A percentile compares a stretch with the other conserved stretches of the same genome.
Conservation (phyloP, 2,797 vertebrate genomes). For the Amphiprion clarkii region DNA sequence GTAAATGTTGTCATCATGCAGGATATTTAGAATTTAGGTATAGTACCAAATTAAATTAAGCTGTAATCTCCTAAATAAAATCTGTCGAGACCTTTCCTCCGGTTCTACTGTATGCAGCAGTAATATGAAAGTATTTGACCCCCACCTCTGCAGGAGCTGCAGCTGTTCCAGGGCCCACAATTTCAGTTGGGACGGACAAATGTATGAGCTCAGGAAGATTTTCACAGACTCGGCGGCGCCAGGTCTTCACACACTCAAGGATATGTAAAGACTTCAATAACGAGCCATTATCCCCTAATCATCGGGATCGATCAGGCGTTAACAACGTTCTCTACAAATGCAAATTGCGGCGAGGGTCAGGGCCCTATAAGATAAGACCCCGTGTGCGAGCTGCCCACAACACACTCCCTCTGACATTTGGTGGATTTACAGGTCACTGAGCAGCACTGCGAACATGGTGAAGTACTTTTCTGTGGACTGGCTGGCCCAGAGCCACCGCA, state of each 20-base stretch:
- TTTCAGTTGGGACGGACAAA: constrained; percentile 71
- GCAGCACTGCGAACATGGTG: constrained; percentile 72
- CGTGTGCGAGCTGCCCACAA: constrained; percentile 1
- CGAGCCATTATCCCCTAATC: constrained; percentile 86
- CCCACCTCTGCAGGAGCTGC: constrained; percentile 31
- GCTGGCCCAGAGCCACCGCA: constrained; percentile 82
- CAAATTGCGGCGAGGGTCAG: constrained; percentile 61
- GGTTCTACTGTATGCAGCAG: constrained; percentile 32
- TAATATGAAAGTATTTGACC: constrained; percentile 17
- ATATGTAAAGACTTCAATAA: constrained; percentile 87
- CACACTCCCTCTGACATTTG: constrained; percentile 44
- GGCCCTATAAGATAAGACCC: constrained; percentile 61
- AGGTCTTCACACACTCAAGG: constrained; percentile 86
- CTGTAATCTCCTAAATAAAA: too few relatives aligned
- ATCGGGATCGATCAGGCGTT: constrained; percentile 84
- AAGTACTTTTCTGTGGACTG: constrained; percentile 85
- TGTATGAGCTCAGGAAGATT: constrained; percentile 74
- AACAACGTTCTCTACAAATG: constrained; percentile 82
- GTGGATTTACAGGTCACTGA: constrained; percentile 48
- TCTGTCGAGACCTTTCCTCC: too few relatives aligned
- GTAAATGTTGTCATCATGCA: too few relatives aligned
- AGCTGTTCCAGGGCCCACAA: constrained; percentile 52
- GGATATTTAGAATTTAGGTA: too few relatives aligned
- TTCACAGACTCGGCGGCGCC: constrained; percentile 87
- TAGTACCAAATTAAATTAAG: too few relatives aligned